These are phyloP conservation scores for Larimichthys polyactis DNA, from an alignment of 2,113 vertebrate species.

Conservation along the genomic window DNA sequence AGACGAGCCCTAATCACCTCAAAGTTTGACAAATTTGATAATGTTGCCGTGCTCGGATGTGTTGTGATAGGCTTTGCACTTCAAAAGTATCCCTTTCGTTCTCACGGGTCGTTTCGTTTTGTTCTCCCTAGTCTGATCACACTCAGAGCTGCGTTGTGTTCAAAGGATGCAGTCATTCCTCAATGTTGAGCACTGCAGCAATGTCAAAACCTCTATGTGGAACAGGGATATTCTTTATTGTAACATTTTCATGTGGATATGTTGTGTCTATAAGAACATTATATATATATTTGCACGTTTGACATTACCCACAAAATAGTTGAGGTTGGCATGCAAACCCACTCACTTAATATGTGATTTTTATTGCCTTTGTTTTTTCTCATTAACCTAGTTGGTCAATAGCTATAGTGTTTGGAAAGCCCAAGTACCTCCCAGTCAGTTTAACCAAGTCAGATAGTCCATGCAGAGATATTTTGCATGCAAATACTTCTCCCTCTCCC, in stretches of 20 bases:
- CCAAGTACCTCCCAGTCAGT: not conserved
- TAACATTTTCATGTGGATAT: not conserved
- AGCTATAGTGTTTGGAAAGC: conserved; percentile 9
- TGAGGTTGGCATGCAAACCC: not conserved
- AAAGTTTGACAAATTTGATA: conserved; percentile 76
- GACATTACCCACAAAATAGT: not conserved
- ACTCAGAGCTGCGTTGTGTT: conserved; percentile 9
- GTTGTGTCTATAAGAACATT: not conserved
- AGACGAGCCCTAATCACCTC: conserved; percentile 67
- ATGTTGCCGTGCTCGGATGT: conserved; percentile 42
- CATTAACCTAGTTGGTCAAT: not conserved
- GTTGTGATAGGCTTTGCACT: conserved; percentile 50
- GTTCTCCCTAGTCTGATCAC: conserved; percentile 34
- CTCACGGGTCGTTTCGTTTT: conserved; percentile 17
- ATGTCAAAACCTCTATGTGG: conserved; percentile 15
- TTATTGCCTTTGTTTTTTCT: not conserved
- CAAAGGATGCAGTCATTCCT: not conserved
- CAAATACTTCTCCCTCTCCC: conserved; percentile 37
- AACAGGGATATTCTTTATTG: not conserved
- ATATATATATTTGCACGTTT: not conserved
- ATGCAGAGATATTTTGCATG: conserved; percentile 19
- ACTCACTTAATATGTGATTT: not conserved
- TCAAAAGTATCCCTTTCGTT: conserved; percentile 54
- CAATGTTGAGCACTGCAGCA: not conserved
- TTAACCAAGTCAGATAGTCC: not conserved